Percentiles rank a stretch among this genome's conserved stretches.
phyloP scores from a whole-genome alignment of 1,140 invertebrate species.

The Papilio xuthus region DNA sequence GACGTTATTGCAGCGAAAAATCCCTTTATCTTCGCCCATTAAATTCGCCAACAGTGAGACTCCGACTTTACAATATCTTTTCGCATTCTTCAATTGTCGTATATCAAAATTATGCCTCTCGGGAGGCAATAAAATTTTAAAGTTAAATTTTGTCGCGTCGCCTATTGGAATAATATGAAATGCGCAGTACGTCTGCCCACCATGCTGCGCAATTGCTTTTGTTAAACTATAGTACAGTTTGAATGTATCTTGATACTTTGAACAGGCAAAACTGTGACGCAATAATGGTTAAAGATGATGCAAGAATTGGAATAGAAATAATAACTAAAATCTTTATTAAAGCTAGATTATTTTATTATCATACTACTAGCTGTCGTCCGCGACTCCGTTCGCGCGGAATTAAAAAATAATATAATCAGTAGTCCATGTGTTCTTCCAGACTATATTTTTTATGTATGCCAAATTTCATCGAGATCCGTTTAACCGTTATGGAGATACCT shows the following conservation, averaged over 20 bases:
- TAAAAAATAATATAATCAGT: no score
- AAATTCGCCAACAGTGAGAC: constrained; percentile 39
- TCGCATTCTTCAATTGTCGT: constrained; percentile 43
- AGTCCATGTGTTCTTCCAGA: no score
- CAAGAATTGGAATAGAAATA: not conserved
- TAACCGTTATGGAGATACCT: no score
- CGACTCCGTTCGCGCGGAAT: no score
- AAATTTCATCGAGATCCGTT: no score
- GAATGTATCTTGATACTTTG: not conserved
- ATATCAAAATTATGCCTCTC: constrained; percentile 63
- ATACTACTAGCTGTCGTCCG: no score
- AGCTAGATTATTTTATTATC: no score
- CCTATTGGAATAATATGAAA: constrained; percentile 40
- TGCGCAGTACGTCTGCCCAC: not conserved
- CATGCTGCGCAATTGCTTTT: constrained; percentile 1
- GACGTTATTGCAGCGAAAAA: constrained; percentile 19
- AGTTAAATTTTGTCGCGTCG: constrained; percentile 56
- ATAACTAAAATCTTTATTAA: no score
- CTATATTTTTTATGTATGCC: no score
- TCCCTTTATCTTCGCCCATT: constrained; percentile 13
- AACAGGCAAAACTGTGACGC: not conserved
- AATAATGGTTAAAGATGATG: not conserved
- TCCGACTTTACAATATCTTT: constrained; percentile 49
- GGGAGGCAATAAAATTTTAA: constrained; percentile 63
- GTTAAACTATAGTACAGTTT: not conserved